Conservation (phyloP, 2,113 vertebrate species). For the Capricornis sumatraensis region DNA sequence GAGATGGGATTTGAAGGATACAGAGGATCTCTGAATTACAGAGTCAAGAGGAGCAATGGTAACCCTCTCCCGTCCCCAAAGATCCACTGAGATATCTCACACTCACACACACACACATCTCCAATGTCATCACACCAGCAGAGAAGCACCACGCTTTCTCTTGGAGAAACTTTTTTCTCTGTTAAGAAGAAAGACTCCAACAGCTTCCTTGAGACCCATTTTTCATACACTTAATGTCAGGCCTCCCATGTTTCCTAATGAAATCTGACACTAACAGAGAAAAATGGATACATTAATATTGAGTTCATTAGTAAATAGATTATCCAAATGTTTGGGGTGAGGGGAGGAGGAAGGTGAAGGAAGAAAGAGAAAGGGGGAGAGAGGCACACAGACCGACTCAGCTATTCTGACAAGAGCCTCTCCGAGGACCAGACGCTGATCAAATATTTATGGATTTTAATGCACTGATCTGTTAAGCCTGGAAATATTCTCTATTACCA, state of each 20-base stretch:
- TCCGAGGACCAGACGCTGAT: constrained; percentile 63
- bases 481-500: constrained; percentile 65
- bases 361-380: constrained; percentile 15
- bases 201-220: constrained; percentile 63
- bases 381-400: neutral
- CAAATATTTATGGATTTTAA: constrained; percentile 83
- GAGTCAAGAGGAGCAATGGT: neutral
- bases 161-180: constrained; percentile 34
- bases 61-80: neutral
- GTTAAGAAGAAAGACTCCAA: constrained; percentile 47
- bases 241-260: constrained; percentile 50
- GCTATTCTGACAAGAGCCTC: constrained; percentile 47
- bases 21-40: no score
- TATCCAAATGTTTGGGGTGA: constrained; percentile 57
- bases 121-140: neutral
- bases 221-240: constrained; percentile 71
- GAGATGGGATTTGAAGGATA: neutral
- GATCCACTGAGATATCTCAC: neutral
- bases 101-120: neutral
- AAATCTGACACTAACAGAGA: constrained; percentile 53
- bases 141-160: neutral
- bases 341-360: constrained; percentile 31
- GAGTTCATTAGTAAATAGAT: constrained; percentile 71
- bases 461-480: constrained; percentile 73
- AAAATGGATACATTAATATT: constrained; percentile 31